Evolutionary conservation across 2,113 vertebrate genomes (phyloP), one percentile per base, ranked within the genome.

Genomic region (Percopsis transmontana): DNA sequence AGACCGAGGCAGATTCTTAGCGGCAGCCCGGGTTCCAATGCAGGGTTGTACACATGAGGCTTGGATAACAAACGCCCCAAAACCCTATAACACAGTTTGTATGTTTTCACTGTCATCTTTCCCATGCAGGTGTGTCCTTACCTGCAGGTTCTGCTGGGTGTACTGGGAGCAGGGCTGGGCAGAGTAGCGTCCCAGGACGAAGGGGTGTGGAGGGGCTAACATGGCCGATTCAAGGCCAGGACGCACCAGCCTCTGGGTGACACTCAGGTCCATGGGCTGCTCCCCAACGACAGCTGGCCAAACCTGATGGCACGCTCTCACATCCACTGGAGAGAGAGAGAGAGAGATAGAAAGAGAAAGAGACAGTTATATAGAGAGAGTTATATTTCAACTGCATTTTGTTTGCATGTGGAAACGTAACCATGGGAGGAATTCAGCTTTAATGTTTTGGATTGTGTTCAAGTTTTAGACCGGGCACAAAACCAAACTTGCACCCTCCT

Each of bases 241-340:
- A 72, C 88, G 91, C 33, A 88, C 61, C 38, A 94, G 77, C 69
- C 94, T 91, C 82, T 92, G 95, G 77, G 93, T 93, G 75, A 97
- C 92, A 23, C 94, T 91, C 73, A 97, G 92, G 91, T 97, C 96
- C 96, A 97, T 97, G 88, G 93, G 91, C 72, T 64, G 58, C n/a
- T 76, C 73, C 76, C 79, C 67, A 68, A 20, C 33, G 42, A 62
- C 16, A 44, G 63, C 24, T 48, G 40, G 58, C 33, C 42, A 52
- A 63, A 47, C 20, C 19, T 47, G 58, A 44, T 61, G 20, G 38
- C 58, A 67, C 70, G 62, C 20, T 67, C 63, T 83, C 67, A 78
- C 86, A 82, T 89, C 68, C 79, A 84, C 89, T 90, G 19, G 18
- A 33, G 20, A 76, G 42, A 23, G 42, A 39, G 50, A 68, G 27